Base-by-base conservation (phyloP, 2,113 vertebrate genomes). In the Python bivittatus region DNA sequence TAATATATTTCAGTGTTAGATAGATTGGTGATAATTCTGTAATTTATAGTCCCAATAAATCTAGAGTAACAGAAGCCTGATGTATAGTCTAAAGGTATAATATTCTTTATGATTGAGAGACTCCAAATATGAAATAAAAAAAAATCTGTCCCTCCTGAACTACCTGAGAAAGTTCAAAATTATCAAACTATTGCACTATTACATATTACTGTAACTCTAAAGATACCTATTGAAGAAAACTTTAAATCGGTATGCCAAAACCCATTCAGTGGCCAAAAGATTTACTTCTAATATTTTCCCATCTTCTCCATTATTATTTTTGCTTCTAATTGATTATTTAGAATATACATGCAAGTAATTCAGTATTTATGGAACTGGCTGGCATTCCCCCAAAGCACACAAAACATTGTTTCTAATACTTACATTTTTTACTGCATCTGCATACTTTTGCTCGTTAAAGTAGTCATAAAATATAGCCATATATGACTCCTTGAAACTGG, bases 361-460 rank as follows among this genome's bases (percentile, higher is more conserved):
- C 27, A 22, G 17, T 86, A 58, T 92, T 53, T 84, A 88, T 17
- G n/a, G 25, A 84, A 61, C 5, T 44, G 58, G 42, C 27, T 53
- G 4, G 60, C 2, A 84, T 88, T 84, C 9, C 53, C 20, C 68
- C 12, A 64, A 86, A 90, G n/a, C 86, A 93, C 92, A 94, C 72
- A 93, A 44, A 93, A 93, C 5, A 48, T 68, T 88, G 86, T 53
- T 33, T 61, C 15, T 4, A 17, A 84, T 88, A 98, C 99, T 98
- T 95, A 99, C 99, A 72, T 99, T 99, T 97, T 99, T 99, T 93
- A 99, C 99, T 64, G 99, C 98, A 17, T 99, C 99, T 1, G 98
- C 98, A n/a, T 99, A 99, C 96, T 99, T 99, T 96, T 99, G 99
- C 95, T 99, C 99, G 61, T 99, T 99, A 97, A 99, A 99, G 97